Evolutionary conservation across 1,140 invertebrate species (phyloP), one percentile per base, ranked within the genome.

Genomic region (Drosophila pectinifera): DNA sequence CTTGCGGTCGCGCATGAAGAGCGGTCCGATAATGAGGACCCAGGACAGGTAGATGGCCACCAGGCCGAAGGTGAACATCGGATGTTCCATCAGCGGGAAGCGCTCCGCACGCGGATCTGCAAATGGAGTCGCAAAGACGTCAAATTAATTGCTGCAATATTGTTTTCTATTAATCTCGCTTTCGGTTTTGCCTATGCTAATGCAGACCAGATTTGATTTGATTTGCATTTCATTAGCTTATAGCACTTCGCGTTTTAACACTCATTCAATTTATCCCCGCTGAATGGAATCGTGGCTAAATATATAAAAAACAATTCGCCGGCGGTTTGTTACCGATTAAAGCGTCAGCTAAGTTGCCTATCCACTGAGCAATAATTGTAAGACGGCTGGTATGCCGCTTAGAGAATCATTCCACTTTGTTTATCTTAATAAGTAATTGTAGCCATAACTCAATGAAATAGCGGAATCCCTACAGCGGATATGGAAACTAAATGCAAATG

Each of bases 21-120:
- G 93, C 1, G 97, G 98, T 1, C 98, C 98, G 8, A 96, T 92
- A 43, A 97, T 94, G 68, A 97, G 94, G 6, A 98, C 96, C 65
- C 95, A 94, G 79, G 96, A 96, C 0, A 98, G 94, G 89, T 98
- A 98, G 4, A 95, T 93, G 8, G 96, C 91, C 20, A 98, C 97
- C 93, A 98, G 96, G 10, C 95, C 92, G 3, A 98, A 90, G 1
- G 98, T 98, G 0, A 97, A 97, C 48, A 97, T 93, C 0, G 97
- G 98, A 31, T 96, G 96, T 59, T 97, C 95, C 96, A 99, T 98
- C 1, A 99, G 93, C 0, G 97, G 95, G 96, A 97, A 99, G 91
- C 97, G 95, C 91, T 95, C 95, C 28, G 98, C 97, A 74, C 98
- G 93, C 3, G 96, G 96, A 94, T 98, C 98, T 95, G 53, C 18